These are phyloP conservation scores for Liolophura sinensis DNA, from an alignment of 1,140 invertebrate genomes.

Conservation along the genomic window DNA sequence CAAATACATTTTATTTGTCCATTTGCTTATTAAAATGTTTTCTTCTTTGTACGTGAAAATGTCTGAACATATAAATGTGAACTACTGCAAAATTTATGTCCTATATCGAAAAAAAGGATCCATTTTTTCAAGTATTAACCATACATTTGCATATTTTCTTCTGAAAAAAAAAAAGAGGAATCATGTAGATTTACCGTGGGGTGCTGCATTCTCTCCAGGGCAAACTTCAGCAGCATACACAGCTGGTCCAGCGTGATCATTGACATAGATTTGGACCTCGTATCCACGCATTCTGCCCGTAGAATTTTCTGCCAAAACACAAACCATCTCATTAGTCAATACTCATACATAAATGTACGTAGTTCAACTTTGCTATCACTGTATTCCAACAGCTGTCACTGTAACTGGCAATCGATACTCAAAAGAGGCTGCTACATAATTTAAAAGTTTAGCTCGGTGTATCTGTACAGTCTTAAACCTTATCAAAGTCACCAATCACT, in stretches of 20 bases:
- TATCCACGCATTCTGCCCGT: conserved; percentile 77
- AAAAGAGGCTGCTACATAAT: too few species aligned
- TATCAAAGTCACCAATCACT: too few species aligned
- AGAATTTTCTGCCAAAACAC: conserved; percentile 63
- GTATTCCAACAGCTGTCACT: too few species aligned
- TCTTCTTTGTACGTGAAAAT: too few species aligned
- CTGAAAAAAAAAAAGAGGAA: background rate
- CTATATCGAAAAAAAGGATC: background rate
- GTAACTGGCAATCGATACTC: too few species aligned
- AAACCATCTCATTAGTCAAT: background rate
- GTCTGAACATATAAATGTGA: too few species aligned
- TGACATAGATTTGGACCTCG: conserved; percentile 71
- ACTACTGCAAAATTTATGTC: background rate
- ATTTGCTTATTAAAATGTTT: too few species aligned
- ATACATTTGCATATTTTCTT: background rate
- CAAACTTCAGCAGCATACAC: conserved; percentile 74
- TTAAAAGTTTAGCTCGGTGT: too few species aligned
- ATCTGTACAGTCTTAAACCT: too few species aligned
- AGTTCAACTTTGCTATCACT: too few species aligned
- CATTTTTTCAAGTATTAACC: background rate
- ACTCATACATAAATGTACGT: too few species aligned
- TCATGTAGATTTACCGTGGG: conserved; percentile 67
- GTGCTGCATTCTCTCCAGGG: conserved; percentile 74
- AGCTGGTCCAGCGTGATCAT: conserved; percentile 74
- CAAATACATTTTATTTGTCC: too few species aligned